phyloP scores from a whole-genome alignment of 2,888 invertebrate species.

The Ornithoptera alexandrae region DNA sequence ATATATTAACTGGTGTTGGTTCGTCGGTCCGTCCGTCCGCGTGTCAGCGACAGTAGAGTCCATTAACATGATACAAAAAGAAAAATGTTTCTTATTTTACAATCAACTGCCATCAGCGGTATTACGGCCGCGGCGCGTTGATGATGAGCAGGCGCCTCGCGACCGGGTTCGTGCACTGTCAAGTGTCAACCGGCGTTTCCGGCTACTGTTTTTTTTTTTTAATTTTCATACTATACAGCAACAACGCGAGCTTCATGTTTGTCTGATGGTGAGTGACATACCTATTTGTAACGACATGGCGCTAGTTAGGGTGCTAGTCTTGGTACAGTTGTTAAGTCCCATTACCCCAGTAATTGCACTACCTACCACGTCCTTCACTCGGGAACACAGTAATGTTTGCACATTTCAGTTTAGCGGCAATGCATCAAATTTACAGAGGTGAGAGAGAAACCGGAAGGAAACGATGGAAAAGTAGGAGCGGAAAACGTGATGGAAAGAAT shows the following conservation, averaged over 20 bases:
- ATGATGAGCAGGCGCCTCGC: constrained; percentile 62
- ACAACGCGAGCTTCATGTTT: too few species aligned
- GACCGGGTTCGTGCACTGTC: constrained; percentile 34
- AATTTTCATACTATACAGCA: not conserved
- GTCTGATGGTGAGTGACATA: too few species aligned
- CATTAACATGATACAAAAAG: constrained; percentile 47
- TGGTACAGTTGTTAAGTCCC: not conserved
- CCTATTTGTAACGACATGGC: too few species aligned
- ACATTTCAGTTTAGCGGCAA: too few species aligned
- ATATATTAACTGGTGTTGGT: not conserved
- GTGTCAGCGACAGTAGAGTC: constrained; percentile 30
- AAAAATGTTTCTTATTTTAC: constrained; percentile 49
- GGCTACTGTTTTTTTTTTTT: constrained; percentile 12
- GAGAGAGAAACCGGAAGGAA: too few species aligned
- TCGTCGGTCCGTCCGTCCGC: constrained; percentile 1
- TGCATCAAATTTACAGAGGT: too few species aligned
- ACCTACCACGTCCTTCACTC: too few species aligned
- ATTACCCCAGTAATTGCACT: not conserved
- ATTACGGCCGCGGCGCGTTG: constrained; percentile 57
- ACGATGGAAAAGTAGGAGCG: too few species aligned
- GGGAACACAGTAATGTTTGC: too few species aligned
- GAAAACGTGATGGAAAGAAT: too few species aligned
- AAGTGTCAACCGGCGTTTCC: constrained; percentile 34
- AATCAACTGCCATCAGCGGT: constrained; percentile 48
- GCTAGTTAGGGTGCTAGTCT: too few species aligned